Conservation (phyloP, 2,113 vertebrate genomes). For the Setophaga petechia region DNA sequence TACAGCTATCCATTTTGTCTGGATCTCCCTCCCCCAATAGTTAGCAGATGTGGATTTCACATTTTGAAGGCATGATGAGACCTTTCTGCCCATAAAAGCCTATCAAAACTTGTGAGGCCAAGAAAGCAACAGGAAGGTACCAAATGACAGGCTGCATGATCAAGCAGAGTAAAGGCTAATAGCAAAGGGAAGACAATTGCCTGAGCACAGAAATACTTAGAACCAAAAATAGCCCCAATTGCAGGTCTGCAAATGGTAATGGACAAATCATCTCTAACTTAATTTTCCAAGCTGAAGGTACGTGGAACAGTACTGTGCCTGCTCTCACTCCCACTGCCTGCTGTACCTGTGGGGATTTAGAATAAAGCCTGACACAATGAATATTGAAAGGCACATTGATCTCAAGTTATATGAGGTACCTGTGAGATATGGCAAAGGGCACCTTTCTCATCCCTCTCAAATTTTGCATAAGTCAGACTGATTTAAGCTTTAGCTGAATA, state of each 20-base stretch:
- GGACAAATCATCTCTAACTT: background rate
- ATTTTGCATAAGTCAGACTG: slow-evolving; percentile 65
- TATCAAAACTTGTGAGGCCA: slow-evolving; percentile 9
- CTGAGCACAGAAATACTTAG: background rate
- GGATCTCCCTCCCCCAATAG: background rate
- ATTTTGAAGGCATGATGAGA: background rate
- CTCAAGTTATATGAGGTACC: slow-evolving; percentile 23
- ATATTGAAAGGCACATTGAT: slow-evolving; percentile 44
- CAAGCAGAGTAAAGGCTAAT: background rate
- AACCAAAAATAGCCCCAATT: background rate
- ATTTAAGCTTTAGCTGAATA: slow-evolving; percentile 59
- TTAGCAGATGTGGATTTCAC: background rate
- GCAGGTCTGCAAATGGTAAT: background rate
- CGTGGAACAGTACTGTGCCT: background rate
- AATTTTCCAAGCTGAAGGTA: background rate
- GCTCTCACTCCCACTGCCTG: background rate
- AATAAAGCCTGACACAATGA: background rate
- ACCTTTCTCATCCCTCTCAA: slow-evolving; percentile 60
- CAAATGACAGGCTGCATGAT: background rate
- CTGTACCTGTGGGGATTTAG: slow-evolving; percentile 2
- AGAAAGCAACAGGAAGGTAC: background rate
- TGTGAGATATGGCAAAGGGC: slow-evolving; percentile 23
- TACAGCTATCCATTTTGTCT: background rate
- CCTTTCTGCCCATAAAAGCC: background rate
- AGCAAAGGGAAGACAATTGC: background rate